A percentile compares a stretch with the other conserved stretches of the same genome.
These are phyloP conservation scores for Ambastaia sidthimunki DNA, from an alignment of 2,797 vertebrate genomes.

Conservation along the genomic window DNA sequence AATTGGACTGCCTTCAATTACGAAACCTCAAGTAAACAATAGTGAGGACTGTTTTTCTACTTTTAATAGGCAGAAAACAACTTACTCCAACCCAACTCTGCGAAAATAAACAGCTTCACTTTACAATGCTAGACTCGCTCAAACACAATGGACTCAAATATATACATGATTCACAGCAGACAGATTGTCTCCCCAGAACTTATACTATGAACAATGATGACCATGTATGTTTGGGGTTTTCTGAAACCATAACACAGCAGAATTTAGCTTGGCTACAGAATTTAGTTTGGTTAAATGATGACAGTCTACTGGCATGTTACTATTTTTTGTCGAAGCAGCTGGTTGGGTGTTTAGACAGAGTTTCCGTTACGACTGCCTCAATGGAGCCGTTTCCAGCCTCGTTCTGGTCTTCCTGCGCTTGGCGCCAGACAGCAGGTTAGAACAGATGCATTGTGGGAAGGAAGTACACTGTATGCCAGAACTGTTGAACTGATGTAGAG, in stretches of 20 bases:
- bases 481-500: slow-evolving; percentile 67
- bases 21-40: slow-evolving; percentile 2
- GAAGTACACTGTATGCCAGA: slow-evolving; percentile 67
- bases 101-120: slow-evolving; percentile 34
- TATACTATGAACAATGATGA: slow-evolving; percentile 56
- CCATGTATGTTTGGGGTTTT: slow-evolving; percentile 43
- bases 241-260: slow-evolving; percentile 22
- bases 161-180: slow-evolving; percentile 60
- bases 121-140: slow-evolving; percentile 4
- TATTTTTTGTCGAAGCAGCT: slow-evolving; percentile 42
- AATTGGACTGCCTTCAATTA: not conserved
- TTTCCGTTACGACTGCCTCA: slow-evolving; percentile 17
- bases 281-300: not conserved
- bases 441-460: slow-evolving; percentile 68
- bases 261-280: slow-evolving; percentile 3
- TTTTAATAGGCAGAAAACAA: not conserved
- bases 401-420: slow-evolving; percentile 35
- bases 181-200: slow-evolving; percentile 63
- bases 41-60: not conserved
- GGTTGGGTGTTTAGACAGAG: slow-evolving; percentile 42
- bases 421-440: slow-evolving; percentile 64
- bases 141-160: slow-evolving; percentile 66
- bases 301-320: not conserved
- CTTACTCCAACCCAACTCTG: not conserved
- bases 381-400: slow-evolving; percentile 45